phyloP scores from a whole-genome alignment of 1,140 invertebrate species.

The Metopolophium dirhodum region DNA sequence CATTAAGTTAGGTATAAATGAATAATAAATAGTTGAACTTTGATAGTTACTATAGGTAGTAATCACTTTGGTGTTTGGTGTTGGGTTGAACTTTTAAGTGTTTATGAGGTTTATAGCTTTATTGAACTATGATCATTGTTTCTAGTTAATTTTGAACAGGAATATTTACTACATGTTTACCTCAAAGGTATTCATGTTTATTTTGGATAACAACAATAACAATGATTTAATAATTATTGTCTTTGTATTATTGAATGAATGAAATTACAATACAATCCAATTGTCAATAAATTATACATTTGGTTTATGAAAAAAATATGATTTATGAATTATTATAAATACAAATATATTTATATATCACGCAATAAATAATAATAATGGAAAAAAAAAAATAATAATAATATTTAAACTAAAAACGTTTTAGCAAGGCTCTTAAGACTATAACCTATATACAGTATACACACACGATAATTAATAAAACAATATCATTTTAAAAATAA shows the following conservation, averaged over 20 bases:
- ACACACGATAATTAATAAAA: neutral
- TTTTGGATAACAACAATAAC: neutral
- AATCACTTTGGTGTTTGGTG: neutral
- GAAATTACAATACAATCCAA: neutral
- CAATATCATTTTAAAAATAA: constrained; percentile 25
- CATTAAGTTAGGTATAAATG: neutral
- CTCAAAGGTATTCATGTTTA: neutral
- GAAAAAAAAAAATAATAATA: neutral
- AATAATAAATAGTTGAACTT: neutral
- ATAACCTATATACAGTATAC: neutral
- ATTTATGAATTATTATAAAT: neutral
- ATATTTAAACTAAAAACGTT: neutral
- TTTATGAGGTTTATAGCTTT: neutral
- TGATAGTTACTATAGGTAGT: neutral
- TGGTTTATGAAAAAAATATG: neutral
- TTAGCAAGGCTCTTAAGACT: neutral
- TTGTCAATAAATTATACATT: neutral
- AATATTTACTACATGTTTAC: neutral
- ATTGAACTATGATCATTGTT: neutral
- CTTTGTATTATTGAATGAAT: neutral
- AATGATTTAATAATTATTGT: neutral
- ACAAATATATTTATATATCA: neutral
- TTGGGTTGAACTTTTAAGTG: neutral
- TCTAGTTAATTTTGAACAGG: neutral
- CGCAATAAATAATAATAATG: too few relatives aligned